Base-by-base conservation (phyloP, 92 coral and sea anemone genomes). In the Actinernus sp. region DNA sequence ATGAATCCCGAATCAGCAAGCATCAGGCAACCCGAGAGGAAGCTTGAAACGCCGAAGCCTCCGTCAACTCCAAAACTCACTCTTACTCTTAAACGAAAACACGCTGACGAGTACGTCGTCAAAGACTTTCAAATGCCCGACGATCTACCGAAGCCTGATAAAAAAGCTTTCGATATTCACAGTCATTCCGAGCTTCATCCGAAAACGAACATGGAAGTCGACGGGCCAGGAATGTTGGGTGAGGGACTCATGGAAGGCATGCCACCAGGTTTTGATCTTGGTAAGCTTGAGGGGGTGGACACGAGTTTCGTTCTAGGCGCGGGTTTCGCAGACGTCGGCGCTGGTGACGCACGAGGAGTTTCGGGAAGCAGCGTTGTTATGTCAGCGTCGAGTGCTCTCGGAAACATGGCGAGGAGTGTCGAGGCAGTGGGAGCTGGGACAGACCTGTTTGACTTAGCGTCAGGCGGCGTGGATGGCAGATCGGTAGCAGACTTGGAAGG, bases 21-120 rank as follows among this genome's bases (percentile, higher is more conserved):
- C 37, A 33, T 60, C 1, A 83, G 72, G 51, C 86, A 71, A 37
- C 82, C 65, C 26, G 92, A 91, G 40, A 80, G 64, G 36, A 84
- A 86, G 31, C 93, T 87, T 3, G 92, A 91, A 11, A 83, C 97
- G 0, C 88, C 95, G 11, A 90, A 84, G 30, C 86, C 82, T 0
- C 88, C 98, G n/a, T 65, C 70, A 1, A 64, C 68, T 23, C 89
- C 89, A 24, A 85, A 78, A 45, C 79, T 90, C 21, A 93, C 86
- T 61, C 82, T 93, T 10, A 89, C 86, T 39, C 41, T 95, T 4
- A 95, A 87, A 46, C 78, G 97, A 6, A 95, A 95, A 57, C 78
- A 96, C 26, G 95, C 54, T 45, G 94, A 92, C 44, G 97, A 95
- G 69, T 95, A 95, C 53, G 97, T 95, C 37, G 90, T 95, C 55